Evolutionary conservation across 2,113 vertebrate species (phyloP), one percentile per base, ranked within the genome.

Genomic region (Percopsis transmontana): DNA sequence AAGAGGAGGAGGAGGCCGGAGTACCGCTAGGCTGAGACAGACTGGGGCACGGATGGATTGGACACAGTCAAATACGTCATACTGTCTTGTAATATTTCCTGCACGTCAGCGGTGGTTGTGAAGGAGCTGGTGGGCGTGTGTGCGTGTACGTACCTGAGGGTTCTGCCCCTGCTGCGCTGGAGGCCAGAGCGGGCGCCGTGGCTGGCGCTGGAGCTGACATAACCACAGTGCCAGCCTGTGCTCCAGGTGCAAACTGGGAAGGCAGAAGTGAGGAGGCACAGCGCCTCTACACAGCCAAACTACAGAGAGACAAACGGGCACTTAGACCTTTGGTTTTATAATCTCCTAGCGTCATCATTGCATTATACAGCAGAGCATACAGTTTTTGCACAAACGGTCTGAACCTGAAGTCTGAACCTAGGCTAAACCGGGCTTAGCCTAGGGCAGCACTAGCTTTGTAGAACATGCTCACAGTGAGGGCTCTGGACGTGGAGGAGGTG

Each of bases 221-320:
- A 98, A 79, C 97, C 94, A 39, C 96, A 98, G 64, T 97, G 96
- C 97, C 97, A 99, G 38, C 97, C 97, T 61, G 94, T 71, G 38
- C 90, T 97, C 97, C 97, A 99, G 5, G 87, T 91, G 78, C 95
- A 96, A 12, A 94, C 94, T 8, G 97, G 96, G 73, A 94, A 99
- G 0, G 93, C 83, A 11, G 85, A 79, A 11, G 96, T 96, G 14
- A 99, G 90, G 58, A 97, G 93, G 74, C 92, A 96, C 65, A 99
- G 76, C 14, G 96, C 97, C 90, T 99, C 97, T 77, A 96, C 98
- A 90, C 96, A 98, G 58, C 97, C 97, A 86, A 98, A 98, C 97
- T 99, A 60, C 11, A 85, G 23, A 81, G 63, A 79, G 5, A 68
- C 13, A 76, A 40, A 58, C 33, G 56, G 4, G n/a, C 13, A 66